Evolutionary conservation across 2,888 invertebrate species (phyloP).

Genomic region (Eupithecia subumbrata): DNA sequence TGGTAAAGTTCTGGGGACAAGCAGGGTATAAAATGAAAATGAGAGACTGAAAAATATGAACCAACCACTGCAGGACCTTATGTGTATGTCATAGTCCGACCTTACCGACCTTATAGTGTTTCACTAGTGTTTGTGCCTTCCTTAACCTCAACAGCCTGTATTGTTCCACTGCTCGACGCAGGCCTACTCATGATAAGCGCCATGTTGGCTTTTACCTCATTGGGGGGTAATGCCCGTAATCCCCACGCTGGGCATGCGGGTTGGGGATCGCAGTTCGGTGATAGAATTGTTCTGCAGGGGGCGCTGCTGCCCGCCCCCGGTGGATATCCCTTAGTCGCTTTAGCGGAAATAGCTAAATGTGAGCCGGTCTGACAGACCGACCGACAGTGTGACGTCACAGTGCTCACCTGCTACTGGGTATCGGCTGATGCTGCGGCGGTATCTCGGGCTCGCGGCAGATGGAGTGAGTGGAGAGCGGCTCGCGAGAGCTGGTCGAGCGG

Average conservation of each 20-base stretch:
- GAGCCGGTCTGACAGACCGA: not conserved
- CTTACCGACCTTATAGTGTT: not conserved
- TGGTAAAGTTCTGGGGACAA: constrained; percentile 86
- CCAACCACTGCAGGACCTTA: not conserved
- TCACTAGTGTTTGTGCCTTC: not conserved
- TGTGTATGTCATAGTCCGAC: not conserved
- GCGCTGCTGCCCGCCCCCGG: too few relatives aligned
- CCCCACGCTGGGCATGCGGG: too few relatives aligned
- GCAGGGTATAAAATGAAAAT: not conserved
- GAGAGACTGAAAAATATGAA: not conserved
- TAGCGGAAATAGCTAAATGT: not conserved
- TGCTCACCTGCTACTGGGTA: constrained; percentile 48
- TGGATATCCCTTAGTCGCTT: too few relatives aligned
- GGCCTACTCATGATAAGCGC: too few relatives aligned
- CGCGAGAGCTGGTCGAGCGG: constrained; percentile 57
- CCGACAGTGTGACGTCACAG: not conserved
- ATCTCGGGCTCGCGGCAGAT: constrained; percentile 85
- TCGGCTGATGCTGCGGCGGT: constrained; percentile 54
- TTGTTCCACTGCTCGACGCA: too few relatives aligned
- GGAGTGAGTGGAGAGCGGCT: constrained; percentile 83
- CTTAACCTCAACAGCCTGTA: too few relatives aligned
- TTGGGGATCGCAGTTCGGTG: too few relatives aligned
- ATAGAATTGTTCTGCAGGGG: too few relatives aligned
- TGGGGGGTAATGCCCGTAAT: too few relatives aligned
- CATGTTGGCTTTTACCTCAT: too few relatives aligned